phyloP scores from a whole-genome alignment of 1,140 invertebrate genomes.

The Pteromalus puparum region DNA sequence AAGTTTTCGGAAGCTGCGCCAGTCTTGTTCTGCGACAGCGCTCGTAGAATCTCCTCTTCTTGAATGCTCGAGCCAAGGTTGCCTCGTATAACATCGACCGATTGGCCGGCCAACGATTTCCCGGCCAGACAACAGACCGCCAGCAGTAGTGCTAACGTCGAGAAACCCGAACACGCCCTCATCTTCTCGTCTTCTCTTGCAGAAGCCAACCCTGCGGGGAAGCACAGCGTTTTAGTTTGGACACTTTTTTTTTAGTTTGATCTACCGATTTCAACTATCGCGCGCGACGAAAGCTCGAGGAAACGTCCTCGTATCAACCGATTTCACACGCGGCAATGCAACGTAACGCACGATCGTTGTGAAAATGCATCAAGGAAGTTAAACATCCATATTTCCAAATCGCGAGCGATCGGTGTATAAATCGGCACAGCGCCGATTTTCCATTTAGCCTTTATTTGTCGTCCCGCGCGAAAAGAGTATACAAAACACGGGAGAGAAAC shows the following conservation, averaged over 20 bases:
- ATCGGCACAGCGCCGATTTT: neutral
- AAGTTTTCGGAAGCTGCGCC: conserved; percentile 57
- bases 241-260: too few species aligned
- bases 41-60: conserved; percentile 62
- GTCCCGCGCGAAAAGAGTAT: neutral
- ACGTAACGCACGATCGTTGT: neutral
- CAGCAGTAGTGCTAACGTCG: neutral
- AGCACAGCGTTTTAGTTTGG: neutral
- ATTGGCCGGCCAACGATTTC: conserved; percentile 44
- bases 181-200: neutral
- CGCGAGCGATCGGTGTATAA: neutral
- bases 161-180: neutral
- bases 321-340: too few species aligned
- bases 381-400: conserved; percentile 31
- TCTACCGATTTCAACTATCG: too few species aligned
- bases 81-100: conserved; percentile 50
- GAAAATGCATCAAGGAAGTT: conserved; percentile 41
- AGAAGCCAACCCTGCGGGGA: neutral
- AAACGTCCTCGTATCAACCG: too few species aligned
- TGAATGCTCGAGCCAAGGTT: conserved; percentile 47
- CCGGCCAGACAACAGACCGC: conserved; percentile 2
- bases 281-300: too few species aligned
- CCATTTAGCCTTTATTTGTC: conserved; percentile 14
- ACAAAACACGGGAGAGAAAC: conserved; percentile 20
- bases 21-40: conserved; percentile 60